Percentiles rank a stretch among this genome's conserved stretches.
These are phyloP conservation scores for Eonycteris spelaea DNA, from an alignment of 2,113 vertebrate species.

Conservation along the genomic window DNA sequence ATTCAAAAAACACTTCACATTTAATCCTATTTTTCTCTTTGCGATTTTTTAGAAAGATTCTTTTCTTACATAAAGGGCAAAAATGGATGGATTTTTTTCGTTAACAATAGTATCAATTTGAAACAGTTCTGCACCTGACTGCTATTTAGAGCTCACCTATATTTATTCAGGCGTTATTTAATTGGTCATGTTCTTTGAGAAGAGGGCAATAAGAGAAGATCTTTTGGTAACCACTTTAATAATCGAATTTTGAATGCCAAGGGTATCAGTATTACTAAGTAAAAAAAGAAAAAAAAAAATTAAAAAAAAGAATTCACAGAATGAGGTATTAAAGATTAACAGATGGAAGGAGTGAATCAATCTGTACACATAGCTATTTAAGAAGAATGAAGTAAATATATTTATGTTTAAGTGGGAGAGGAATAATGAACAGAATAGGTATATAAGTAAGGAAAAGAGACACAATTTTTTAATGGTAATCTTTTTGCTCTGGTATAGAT, in stretches of 20 bases:
- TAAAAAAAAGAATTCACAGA: constrained; percentile 47
- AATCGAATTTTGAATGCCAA: constrained; percentile 61
- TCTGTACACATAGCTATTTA: constrained; percentile 26
- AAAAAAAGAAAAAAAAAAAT: constrained; percentile 25
- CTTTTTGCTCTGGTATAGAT: not conserved
- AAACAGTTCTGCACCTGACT: constrained; percentile 31
- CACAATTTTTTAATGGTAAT: not conserved
- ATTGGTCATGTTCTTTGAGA: constrained; percentile 22
- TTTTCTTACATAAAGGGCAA: constrained; percentile 49
- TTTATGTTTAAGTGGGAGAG: not conserved
- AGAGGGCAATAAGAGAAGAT: not conserved
- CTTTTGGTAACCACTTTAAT: constrained; percentile 61
- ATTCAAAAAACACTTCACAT: constrained; percentile 52
- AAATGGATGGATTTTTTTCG: constrained; percentile 26
- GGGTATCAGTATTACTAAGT: constrained; percentile 11
- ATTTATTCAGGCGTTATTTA: constrained; percentile 49
- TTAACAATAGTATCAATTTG: constrained; percentile 25
- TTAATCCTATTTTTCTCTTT: constrained; percentile 32
- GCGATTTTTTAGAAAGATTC: constrained; percentile 17
- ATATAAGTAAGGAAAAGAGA: not conserved
- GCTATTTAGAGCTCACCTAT: not conserved
- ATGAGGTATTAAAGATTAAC: constrained; percentile 38
- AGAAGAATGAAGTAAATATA: constrained; percentile 44
- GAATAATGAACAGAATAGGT: not conserved
- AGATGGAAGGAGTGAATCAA: constrained; percentile 60